Percentiles rank a stretch among this genome's conserved stretches.
phyloP scores from a whole-genome alignment of 2,888 invertebrate genomes.

The Caenorhabditis uteleia region DNA sequence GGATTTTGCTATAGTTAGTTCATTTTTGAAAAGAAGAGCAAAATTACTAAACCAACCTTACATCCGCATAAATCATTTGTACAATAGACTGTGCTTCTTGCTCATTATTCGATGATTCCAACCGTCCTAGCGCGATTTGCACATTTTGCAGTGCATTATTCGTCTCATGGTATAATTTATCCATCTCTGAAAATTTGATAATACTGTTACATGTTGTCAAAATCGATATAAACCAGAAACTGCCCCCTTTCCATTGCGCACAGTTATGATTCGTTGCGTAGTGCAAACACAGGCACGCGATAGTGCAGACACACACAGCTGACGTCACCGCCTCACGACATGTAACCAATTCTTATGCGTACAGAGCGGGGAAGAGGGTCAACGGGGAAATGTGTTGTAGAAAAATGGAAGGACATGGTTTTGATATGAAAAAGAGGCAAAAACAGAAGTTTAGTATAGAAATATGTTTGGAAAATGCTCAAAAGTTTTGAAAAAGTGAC shows the following conservation, averaged over 20 bases:
- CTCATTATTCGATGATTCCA: slow-evolving; percentile 59
- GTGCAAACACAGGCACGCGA: slow-evolving; percentile 24
- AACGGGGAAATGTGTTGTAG: too few species aligned
- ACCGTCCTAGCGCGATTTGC: slow-evolving; percentile 51
- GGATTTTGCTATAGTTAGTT: slow-evolving; percentile 4
- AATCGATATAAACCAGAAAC: neutral
- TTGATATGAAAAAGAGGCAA: too few species aligned
- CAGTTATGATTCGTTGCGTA: slow-evolving; percentile 17
- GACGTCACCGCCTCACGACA: too few species aligned
- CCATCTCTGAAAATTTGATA: slow-evolving; percentile 49
- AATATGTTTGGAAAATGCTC: too few species aligned
- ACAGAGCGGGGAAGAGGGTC: too few species aligned
- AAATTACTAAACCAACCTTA: slow-evolving; percentile 45
- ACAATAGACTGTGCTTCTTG: slow-evolving; percentile 60
- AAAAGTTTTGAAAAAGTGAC: too few species aligned
- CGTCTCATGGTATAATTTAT: slow-evolving; percentile 62
- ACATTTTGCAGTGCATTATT: slow-evolving; percentile 55
- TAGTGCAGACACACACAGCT: slow-evolving; percentile 4
- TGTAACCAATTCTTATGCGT: too few species aligned
- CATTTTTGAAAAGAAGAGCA: neutral
- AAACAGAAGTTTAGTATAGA: too few species aligned
- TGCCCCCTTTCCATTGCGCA: neutral
- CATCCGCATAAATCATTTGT: slow-evolving; percentile 53
- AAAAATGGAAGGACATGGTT: too few species aligned
- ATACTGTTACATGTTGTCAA: neutral